Percentiles rank a stretch among this genome's conserved stretches.
phyloP scores from a whole-genome alignment of 2,797 vertebrate genomes.

The Triplophysa yarkandensis region DNA sequence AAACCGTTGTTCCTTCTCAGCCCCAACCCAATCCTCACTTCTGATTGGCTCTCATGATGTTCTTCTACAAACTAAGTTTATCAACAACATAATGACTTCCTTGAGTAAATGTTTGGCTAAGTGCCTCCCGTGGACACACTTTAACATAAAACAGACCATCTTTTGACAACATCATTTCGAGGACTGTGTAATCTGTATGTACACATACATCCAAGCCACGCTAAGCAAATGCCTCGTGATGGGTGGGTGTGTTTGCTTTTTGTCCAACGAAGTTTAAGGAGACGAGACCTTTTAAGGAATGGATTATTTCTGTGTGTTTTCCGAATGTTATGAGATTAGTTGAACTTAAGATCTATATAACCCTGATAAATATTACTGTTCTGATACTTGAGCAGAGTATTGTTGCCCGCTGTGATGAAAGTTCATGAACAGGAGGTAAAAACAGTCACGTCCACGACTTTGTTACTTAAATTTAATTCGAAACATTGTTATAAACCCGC shows the following conservation, averaged over 20 bases:
- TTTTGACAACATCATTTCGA: slow-evolving; percentile 21
- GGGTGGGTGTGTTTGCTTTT: no score
- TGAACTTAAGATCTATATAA: neutral
- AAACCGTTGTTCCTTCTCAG: slow-evolving; percentile 11
- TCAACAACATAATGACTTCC: slow-evolving; percentile 45
- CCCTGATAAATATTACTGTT: neutral
- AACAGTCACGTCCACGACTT: no score
- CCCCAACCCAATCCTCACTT: neutral
- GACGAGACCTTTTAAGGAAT: neutral
- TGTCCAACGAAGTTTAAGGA: neutral
- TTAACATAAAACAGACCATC: slow-evolving; percentile 40
- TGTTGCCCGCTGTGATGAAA: neutral
- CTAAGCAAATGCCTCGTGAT: slow-evolving; percentile 1
- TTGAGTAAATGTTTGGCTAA: slow-evolving; percentile 58
- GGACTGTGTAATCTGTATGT: slow-evolving; percentile 27
- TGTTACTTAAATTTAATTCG: neutral
- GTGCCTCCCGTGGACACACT: slow-evolving; percentile 43
- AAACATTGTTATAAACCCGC: no score
- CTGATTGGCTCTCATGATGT: slow-evolving; percentile 12
- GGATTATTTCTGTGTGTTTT: neutral
- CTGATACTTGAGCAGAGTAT: neutral
- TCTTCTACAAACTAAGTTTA: slow-evolving; percentile 31
- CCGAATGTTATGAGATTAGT: neutral
- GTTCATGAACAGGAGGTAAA: no score
- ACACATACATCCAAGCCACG: slow-evolving; percentile 9